Percentiles rank a stretch among this genome's conserved stretches.
Conservation (phyloP, 2,888 invertebrate genomes). For the Dasypogon diadema region DNA sequence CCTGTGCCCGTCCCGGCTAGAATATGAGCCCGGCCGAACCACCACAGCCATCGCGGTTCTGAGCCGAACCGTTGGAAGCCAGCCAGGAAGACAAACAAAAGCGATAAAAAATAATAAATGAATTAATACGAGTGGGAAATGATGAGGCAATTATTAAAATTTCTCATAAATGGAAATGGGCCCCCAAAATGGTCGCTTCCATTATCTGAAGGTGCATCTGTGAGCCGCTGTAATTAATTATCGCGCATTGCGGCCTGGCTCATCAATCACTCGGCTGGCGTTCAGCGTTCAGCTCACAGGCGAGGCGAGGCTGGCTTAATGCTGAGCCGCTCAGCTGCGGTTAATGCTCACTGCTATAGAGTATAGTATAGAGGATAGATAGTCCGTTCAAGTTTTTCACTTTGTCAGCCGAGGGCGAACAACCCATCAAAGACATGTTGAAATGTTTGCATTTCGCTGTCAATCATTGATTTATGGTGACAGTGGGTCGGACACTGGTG, state of each 20-base stretch:
- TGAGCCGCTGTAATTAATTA: constrained; percentile 42
- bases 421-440: neutral
- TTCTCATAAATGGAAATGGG: constrained; percentile 37
- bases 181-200: neutral
- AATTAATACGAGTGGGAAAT: constrained; percentile 43
- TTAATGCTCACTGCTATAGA: neutral
- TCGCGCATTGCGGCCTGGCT: constrained; percentile 22
- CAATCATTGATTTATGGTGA: constrained; percentile 44
- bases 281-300: neutral
- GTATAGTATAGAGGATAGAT: neutral
- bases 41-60: neutral
- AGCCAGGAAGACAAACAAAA: constrained; percentile 21
- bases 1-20: neutral
- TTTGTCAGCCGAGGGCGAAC: neutral
- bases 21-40: neutral
- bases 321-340: neutral
- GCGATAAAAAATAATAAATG: constrained; percentile 28
- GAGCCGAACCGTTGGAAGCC: constrained; percentile 3
- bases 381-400: constrained; percentile 15
- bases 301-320: neutral
- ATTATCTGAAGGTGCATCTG: constrained; percentile 39
- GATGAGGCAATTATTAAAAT: constrained; percentile 49
- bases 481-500: constrained; percentile 5
- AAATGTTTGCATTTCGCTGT: constrained; percentile 47
- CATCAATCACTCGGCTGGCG: constrained; percentile 39